Evolutionary conservation across 2,113 vertebrate species (phyloP).

Genomic region (Zosterops pallidus): DNA sequence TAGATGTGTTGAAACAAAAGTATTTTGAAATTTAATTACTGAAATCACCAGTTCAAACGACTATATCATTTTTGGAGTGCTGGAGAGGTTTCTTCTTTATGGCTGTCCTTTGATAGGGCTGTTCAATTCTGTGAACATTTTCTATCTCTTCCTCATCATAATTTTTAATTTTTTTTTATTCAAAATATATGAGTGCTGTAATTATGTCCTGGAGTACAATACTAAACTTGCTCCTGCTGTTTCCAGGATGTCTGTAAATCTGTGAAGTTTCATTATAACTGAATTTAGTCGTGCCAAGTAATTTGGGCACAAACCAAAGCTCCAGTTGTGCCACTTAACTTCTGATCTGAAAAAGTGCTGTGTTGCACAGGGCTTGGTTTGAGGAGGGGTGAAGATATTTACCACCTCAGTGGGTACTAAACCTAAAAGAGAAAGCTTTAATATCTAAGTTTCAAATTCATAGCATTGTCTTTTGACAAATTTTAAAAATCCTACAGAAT

Average conservation of each 20-base stretch:
- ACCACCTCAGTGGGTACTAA: not conserved
- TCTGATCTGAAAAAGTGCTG: not conserved
- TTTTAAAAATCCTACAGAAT: not conserved
- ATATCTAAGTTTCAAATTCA: not conserved
- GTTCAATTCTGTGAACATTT: not conserved
- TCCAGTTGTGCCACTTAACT: not conserved
- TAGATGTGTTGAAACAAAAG: not conserved
- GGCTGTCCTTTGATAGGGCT: not conserved
- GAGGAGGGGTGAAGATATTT: not conserved
- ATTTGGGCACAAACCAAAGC: not conserved
- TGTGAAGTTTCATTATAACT: constrained; percentile 42
- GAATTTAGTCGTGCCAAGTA: not conserved
- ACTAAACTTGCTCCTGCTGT: constrained; percentile 20
- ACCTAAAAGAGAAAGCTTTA: not conserved
- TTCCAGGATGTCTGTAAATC: constrained; percentile 15
- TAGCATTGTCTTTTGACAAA: rapidly evolving
- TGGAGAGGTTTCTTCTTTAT: not conserved
- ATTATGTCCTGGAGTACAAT: not conserved
- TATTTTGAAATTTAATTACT: not conserved
- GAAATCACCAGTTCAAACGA: not conserved
- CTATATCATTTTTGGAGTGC: not conserved
- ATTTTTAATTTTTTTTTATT: not conserved
- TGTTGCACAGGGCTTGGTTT: not conserved
- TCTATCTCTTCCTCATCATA: not conserved
- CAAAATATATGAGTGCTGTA: not conserved